These are phyloP conservation scores for Drosophila quadrilineata DNA, from an alignment of 1,140 invertebrate genomes.

Conservation along the genomic window DNA sequence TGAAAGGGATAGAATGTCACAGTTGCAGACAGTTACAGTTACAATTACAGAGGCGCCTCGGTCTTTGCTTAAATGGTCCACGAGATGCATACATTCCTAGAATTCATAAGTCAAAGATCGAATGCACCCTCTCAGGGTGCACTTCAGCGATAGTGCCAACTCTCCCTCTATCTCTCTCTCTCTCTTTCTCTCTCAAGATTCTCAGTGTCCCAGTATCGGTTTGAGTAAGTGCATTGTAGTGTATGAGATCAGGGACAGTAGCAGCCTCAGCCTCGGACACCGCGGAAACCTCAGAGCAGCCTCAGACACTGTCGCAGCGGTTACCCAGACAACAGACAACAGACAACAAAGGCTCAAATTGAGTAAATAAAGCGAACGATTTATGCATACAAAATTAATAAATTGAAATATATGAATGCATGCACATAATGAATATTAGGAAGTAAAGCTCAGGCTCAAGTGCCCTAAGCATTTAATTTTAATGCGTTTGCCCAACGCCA, in stretches of 20 bases:
- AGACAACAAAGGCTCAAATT: slow-evolving; percentile 79
- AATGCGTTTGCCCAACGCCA: too few relatives aligned
- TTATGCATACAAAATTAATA: slow-evolving; percentile 79
- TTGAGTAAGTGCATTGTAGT: too few relatives aligned
- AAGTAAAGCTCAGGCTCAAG: slow-evolving; percentile 44
- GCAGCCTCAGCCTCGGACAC: background rate
- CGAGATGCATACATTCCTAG: slow-evolving; percentile 78
- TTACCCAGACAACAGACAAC: slow-evolving; percentile 50
- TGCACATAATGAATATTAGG: slow-evolving; percentile 60
- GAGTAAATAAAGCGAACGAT: slow-evolving; percentile 76
- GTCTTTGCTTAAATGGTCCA: slow-evolving; percentile 71
- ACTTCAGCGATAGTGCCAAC: slow-evolving; percentile 55
- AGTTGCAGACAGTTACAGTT: slow-evolving; percentile 39
- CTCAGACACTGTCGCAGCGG: slow-evolving; percentile 33
- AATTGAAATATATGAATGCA: slow-evolving; percentile 73
- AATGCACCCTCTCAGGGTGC: slow-evolving; percentile 51
- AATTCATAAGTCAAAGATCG: slow-evolving; percentile 79
- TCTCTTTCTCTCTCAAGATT: background rate
- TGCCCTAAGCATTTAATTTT: slow-evolving; percentile 69
- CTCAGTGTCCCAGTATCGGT: background rate
- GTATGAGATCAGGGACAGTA: too few relatives aligned
- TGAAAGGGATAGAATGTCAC: too few relatives aligned
- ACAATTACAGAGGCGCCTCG: too few relatives aligned
- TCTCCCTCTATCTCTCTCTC: too few relatives aligned
- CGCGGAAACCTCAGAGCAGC: too few relatives aligned